Conservation (phyloP, 2,113 vertebrate genomes). For the Argyrosomus japonicus region DNA sequence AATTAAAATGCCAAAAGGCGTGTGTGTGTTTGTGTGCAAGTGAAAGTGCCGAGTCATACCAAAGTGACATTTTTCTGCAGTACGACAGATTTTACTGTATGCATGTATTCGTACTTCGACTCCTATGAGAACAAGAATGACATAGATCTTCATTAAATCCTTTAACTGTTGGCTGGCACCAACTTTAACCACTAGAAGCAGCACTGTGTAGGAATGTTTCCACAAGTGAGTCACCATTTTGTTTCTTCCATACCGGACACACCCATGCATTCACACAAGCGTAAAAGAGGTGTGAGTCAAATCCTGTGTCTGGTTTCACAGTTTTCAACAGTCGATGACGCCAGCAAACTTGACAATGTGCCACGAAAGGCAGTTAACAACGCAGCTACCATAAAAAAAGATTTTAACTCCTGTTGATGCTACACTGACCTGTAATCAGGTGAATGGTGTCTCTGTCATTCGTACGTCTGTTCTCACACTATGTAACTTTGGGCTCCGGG, state of each 20-base stretch:
- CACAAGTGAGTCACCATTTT: too few relatives aligned
- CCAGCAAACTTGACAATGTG: not conserved
- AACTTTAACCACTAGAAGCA: not conserved
- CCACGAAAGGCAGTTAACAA: not conserved
- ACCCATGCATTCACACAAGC: not conserved
- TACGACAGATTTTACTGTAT: not conserved
- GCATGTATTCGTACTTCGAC: not conserved
- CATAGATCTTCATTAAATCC: not conserved
- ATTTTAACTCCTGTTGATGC: too few relatives aligned
- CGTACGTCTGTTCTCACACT: too few relatives aligned
- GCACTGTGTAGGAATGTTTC: not conserved
- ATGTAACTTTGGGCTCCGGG: too few relatives aligned
- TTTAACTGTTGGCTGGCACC: not conserved
- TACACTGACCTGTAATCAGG: too few relatives aligned
- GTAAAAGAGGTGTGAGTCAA: not conserved
- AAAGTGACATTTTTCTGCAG: slow-evolving; percentile 2
- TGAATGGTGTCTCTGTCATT: too few relatives aligned
- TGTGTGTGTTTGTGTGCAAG: not conserved
- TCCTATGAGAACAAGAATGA: not conserved
- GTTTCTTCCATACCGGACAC: not conserved
- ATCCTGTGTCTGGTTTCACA: not conserved
- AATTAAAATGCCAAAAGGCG: slow-evolving; percentile 40
- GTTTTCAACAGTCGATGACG: not conserved
- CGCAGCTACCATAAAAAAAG: not conserved
- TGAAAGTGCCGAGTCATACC: slow-evolving; percentile 46